A percentile compares a stretch with the other conserved stretches of the same genome.
These are phyloP conservation scores for Papilio aristodemus DNA, from an alignment of 1,140 invertebrate species.

Conservation along the genomic window DNA sequence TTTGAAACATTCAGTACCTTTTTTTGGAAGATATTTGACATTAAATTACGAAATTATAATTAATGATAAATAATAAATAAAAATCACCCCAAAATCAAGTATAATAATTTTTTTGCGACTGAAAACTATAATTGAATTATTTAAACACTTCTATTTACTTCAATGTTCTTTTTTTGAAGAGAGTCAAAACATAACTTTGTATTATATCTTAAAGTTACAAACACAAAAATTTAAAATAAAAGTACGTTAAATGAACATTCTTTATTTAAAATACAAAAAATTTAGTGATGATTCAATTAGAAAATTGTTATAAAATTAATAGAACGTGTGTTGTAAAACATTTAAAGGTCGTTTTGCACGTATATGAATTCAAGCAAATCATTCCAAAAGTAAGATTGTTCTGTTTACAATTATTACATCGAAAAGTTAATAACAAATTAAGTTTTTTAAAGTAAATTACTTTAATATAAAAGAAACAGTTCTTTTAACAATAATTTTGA, in stretches of 20 bases:
- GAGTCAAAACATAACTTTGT: slow-evolving; percentile 4
- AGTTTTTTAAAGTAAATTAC: too few species aligned
- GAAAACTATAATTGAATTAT: not conserved
- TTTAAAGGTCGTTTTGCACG: slow-evolving; percentile 4
- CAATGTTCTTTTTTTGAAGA: not conserved
- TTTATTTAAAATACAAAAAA: not conserved
- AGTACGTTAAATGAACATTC: not conserved
- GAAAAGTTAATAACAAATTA: too few species aligned
- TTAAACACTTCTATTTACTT: slow-evolving; percentile 12
- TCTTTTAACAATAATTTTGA: too few species aligned
- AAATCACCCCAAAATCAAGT: not conserved
- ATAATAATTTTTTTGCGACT: not conserved
- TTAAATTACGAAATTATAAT: not conserved
- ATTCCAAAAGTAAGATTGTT: not conserved
- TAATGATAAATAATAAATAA: not conserved
- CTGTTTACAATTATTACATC: not conserved
- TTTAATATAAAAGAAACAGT: too few species aligned
- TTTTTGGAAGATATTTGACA: not conserved
- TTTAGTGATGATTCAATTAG: not conserved
- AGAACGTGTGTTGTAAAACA: not conserved
- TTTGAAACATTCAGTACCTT: slow-evolving; percentile 25
- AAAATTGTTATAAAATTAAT: not conserved
- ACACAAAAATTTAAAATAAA: not conserved
- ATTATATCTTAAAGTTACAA: not conserved
- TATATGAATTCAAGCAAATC: not conserved